phyloP scores from a whole-genome alignment of 1,140 invertebrate species.

The Amyelois transitella region DNA sequence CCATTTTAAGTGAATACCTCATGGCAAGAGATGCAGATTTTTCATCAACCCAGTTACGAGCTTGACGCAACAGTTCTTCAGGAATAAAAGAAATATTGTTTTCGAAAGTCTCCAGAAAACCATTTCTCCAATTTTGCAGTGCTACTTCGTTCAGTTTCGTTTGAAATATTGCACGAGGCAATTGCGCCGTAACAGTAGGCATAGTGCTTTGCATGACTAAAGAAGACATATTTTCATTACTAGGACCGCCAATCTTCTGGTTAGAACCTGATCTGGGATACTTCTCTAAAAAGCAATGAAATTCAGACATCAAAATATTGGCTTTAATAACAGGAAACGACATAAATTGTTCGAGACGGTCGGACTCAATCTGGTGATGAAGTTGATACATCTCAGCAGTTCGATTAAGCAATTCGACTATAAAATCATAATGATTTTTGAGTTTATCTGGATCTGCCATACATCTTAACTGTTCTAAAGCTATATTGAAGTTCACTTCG shows the following conservation, averaged over 20 bases:
- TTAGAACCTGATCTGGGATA: constrained; percentile 22
- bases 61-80: constrained; percentile 34
- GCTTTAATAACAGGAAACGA: constrained; percentile 29
- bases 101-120: constrained; percentile 48
- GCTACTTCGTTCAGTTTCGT: constrained; percentile 41
- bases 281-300: constrained; percentile 42
- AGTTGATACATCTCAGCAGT: constrained; percentile 32
- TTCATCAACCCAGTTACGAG: constrained; percentile 40
- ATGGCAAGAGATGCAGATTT: constrained; percentile 30
- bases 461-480: constrained; percentile 40
- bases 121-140: constrained; percentile 48
- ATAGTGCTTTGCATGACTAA: constrained; percentile 3
- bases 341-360: constrained; percentile 42
- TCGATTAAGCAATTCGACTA: constrained; percentile 25
- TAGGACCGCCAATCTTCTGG: constrained; percentile 10
- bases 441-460: constrained; percentile 44
- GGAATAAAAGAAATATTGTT: constrained; percentile 32
- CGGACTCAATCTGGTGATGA: constrained; percentile 38
- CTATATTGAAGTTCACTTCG: constrained; percentile 43
- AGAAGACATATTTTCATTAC: background rate
- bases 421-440: constrained; percentile 28
- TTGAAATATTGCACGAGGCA: constrained; percentile 38
- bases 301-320: constrained; percentile 41
- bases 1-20: constrained; percentile 45
- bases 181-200: constrained; percentile 2